A percentile compares a stretch with the other conserved stretches of the same genome.
Conservation (phyloP, 2,113 vertebrate genomes). For the Hippocampus guttulatus region DNA sequence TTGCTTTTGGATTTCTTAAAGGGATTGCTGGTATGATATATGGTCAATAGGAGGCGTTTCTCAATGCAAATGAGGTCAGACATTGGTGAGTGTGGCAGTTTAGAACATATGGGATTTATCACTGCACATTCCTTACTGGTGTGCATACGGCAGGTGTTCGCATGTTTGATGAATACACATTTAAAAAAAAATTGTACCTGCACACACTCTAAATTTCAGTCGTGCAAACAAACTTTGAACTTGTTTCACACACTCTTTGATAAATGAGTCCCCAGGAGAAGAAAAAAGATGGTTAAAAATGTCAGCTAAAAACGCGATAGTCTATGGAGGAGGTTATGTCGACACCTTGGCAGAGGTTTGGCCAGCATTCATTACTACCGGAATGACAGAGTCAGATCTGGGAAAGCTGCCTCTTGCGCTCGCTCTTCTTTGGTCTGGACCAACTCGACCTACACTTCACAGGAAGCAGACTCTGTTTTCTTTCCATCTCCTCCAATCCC, state of each 20-base stretch:
- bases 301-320: conserved; percentile 24
- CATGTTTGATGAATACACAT: too few species aligned
- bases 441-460: conserved; percentile 33
- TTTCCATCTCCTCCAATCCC: conserved; percentile 4
- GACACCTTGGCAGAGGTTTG: conserved; percentile 45
- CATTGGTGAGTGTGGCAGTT: too few species aligned
- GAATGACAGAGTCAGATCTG: conserved; percentile 38
- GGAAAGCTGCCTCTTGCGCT: conserved; percentile 36
- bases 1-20: too few species aligned
- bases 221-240: too few species aligned
- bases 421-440: conserved; percentile 25
- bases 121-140: too few species aligned
- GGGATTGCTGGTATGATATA: too few species aligned
- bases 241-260: background rate
- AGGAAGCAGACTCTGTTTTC: conserved; percentile 25
- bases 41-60: too few species aligned
- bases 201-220: too few species aligned
- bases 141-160: too few species aligned
- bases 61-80: too few species aligned
- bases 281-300: background rate
- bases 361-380: conserved; percentile 49
- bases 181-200: too few species aligned
- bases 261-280: background rate
- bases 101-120: too few species aligned
- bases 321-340: conserved; percentile 21